Conservation (phyloP, 2,797 vertebrate species). For the Tenualosa ilisha region DNA sequence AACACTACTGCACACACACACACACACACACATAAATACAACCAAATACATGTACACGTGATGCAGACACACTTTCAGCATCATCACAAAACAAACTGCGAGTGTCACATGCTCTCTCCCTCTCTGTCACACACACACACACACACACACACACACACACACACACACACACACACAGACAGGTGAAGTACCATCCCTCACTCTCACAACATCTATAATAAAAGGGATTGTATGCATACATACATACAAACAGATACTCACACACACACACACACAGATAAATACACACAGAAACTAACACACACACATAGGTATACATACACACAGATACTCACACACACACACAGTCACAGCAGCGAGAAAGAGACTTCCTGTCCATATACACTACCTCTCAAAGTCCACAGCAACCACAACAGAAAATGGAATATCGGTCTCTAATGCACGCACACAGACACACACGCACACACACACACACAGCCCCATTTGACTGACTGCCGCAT, state of each 20-base stretch:
- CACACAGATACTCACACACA: no score
- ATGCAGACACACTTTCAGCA: neutral
- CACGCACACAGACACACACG: neutral
- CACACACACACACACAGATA: no score
- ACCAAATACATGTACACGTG: no score
- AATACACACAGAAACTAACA: no score
- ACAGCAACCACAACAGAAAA: neutral
- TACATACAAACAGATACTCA: no score
- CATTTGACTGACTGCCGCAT: neutral
- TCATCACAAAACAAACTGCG: neutral
- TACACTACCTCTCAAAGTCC: neutral
- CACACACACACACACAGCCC: neutral
- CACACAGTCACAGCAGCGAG: neutral
- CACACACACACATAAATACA: neutral
- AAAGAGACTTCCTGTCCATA: neutral
- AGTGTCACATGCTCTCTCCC: neutral
- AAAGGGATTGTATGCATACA: no score
- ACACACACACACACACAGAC: neutral
- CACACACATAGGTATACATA: no score
- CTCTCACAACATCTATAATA: no score
- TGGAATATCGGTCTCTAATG: neutral
- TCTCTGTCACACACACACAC: neutral
- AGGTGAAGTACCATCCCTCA: no score
- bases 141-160: neutral
- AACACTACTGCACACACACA: neutral